These are phyloP conservation scores for Caenorhabditis uteleia DNA, from an alignment of 2,888 invertebrate genomes.

Conservation along the genomic window DNA sequence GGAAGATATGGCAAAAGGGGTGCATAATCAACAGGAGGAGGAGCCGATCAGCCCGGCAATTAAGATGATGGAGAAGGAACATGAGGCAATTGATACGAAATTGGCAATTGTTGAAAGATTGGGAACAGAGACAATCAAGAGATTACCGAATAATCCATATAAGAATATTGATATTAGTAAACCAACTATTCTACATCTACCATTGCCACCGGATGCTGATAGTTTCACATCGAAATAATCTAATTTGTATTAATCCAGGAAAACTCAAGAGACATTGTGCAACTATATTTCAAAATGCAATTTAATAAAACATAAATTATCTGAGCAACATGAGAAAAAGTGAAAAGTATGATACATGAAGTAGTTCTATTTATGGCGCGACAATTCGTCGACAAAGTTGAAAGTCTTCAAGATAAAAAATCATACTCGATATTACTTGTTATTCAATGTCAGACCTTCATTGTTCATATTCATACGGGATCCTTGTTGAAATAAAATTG, in stretches of 20 bases:
- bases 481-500: no score
- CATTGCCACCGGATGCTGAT: conserved; percentile 30
- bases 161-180: conserved; percentile 31
- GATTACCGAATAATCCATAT: conserved; percentile 47
- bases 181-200: conserved; percentile 38
- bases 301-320: not conserved
- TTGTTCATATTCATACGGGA: no score
- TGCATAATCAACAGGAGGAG: not conserved
- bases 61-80: conserved; percentile 14
- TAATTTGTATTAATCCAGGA: no score
- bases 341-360: no score
- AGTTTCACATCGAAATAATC: not conserved
- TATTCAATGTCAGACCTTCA: no score
- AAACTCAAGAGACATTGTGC: not conserved
- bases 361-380: no score
- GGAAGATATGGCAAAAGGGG: conserved; percentile 9
- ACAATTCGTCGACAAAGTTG: no score
- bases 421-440: no score
- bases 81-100: conserved; percentile 11
- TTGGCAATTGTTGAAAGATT: conserved; percentile 11
- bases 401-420: no score
- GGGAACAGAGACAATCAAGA: conserved; percentile 10
- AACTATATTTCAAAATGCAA: not conserved
- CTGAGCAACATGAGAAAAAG: not conserved
- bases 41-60: conserved; percentile 18